Evolutionary conservation across 2,888 invertebrate species (phyloP), one percentile per base, ranked within the genome.

Genomic region (Drosophila longiperda): DNA sequence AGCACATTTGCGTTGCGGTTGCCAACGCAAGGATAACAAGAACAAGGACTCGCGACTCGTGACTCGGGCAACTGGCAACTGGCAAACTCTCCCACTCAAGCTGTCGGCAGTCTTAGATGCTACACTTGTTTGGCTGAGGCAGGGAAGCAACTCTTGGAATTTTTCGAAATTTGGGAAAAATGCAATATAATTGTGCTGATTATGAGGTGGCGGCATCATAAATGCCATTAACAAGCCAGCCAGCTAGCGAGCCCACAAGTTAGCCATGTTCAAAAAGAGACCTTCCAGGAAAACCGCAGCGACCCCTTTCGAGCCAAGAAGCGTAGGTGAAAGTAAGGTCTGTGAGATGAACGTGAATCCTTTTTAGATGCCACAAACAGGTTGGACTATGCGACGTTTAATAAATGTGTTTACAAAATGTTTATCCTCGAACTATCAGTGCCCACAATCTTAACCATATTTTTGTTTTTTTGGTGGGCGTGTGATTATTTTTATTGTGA

Each of bases 121-220:
- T 61, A 33, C 40, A 75, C 83, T 86, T 80, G 88, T 85, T 84
- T 84, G 59, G 76, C 63, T 49, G 58, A 55, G n/a, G 58, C 34
- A 33, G 17, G 26, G 17, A 29, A 29, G 52, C 40, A 73, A 62
- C 81, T 89, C 87, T 80, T 48, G 84, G 90, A 90, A 88, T 82
- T 90, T 53, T 40, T 15, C 36, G 62, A 57, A 66, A 63, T 36
- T 79, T 53, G 7, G 32, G 75, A 82, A 80, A 80, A 85, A 90
- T 90, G 90, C 87, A 89, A 89, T 90, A 89, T 90, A 90, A 90
- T 87, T 84, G 87, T 85, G 87, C 89, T 87, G 89, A 87, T 87
- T 90, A 90, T 89, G 80, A 73, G 72, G 62, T 69, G 67, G 71
- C 52, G 38, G 29, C 57, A 57, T 77, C 84, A 87, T 84, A 88